Percentiles rank a stretch among this genome's conserved stretches.
Conservation (phyloP, 2,113 vertebrate species). For the Cochlearius cochlearius region DNA sequence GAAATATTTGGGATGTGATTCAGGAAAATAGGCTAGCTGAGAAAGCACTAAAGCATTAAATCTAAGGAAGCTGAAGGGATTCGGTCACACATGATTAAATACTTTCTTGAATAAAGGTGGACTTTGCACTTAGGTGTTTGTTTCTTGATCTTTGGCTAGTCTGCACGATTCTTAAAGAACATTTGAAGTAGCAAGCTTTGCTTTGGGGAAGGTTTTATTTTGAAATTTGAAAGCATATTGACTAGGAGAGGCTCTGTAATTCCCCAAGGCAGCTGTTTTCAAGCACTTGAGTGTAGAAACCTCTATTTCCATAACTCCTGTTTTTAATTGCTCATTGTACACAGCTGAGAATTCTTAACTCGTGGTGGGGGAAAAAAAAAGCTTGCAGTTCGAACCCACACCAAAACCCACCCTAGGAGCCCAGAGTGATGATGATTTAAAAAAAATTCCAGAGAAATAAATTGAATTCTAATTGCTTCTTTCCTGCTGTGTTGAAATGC, state of each 20-base stretch:
- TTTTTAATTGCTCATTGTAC: not conserved
- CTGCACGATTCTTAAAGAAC: not conserved
- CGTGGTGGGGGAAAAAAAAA: not conserved
- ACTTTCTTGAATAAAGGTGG: not conserved
- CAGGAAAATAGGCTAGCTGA: not conserved
- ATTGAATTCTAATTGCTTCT: not conserved
- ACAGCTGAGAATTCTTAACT: not conserved
- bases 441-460: not conserved
- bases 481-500: slow-evolving; percentile 5
- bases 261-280: not conserved
- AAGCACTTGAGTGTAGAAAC: not conserved
- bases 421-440: not conserved
- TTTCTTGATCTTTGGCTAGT: not conserved
- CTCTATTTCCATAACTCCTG: not conserved
- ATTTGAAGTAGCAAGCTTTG: not conserved
- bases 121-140: not conserved
- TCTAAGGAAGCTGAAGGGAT: not conserved
- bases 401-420: not conserved
- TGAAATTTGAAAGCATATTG: not conserved
- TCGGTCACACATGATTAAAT: not conserved
- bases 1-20: not conserved
- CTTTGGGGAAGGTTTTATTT: not conserved
- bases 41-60: not conserved
- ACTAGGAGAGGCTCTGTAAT: not conserved
- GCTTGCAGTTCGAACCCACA: not conserved